Percentiles rank a stretch among this genome's conserved stretches.
phyloP scores from a whole-genome alignment of 2,113 vertebrate species.

The Centropus bengalensis region DNA sequence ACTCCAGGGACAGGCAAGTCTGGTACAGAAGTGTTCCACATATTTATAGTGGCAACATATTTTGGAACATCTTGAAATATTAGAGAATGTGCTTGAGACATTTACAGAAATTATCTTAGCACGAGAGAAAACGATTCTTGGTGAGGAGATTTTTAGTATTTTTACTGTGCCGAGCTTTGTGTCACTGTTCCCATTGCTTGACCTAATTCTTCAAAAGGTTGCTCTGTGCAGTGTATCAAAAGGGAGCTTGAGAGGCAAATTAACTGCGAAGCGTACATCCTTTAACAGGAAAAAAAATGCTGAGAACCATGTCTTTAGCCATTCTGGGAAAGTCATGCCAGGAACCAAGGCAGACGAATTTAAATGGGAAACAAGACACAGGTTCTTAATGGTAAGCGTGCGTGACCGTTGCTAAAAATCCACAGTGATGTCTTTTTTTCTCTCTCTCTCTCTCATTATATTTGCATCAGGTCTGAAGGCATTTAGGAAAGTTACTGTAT shows the following conservation, averaged over 20 bases:
- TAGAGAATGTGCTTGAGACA: not conserved
- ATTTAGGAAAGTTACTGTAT: not conserved
- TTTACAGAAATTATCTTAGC: not conserved
- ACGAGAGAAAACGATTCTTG: not conserved
- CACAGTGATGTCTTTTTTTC: not conserved
- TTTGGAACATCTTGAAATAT: not conserved
- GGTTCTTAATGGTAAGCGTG: not conserved
- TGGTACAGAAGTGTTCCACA: not conserved
- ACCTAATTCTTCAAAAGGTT: constrained; percentile 32
- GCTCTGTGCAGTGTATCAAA: not conserved
- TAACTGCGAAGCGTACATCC: not conserved
- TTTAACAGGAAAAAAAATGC: not conserved
- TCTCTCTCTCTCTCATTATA: not conserved
- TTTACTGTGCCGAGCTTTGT: not conserved
- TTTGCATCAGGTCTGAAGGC: not conserved
- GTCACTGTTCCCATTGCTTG: not conserved
- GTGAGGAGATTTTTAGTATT: not conserved
- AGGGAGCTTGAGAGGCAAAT: not conserved
- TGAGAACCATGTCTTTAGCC: not conserved
- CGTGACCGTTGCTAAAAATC: not conserved
- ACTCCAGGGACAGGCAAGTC: not conserved
- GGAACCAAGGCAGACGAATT: not conserved
- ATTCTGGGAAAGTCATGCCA: not conserved
- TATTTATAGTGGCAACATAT: not conserved
- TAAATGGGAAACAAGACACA: not conserved